Base-by-base conservation (phyloP, 1,140 invertebrate genomes). In the Zaprionus vittiger region DNA sequence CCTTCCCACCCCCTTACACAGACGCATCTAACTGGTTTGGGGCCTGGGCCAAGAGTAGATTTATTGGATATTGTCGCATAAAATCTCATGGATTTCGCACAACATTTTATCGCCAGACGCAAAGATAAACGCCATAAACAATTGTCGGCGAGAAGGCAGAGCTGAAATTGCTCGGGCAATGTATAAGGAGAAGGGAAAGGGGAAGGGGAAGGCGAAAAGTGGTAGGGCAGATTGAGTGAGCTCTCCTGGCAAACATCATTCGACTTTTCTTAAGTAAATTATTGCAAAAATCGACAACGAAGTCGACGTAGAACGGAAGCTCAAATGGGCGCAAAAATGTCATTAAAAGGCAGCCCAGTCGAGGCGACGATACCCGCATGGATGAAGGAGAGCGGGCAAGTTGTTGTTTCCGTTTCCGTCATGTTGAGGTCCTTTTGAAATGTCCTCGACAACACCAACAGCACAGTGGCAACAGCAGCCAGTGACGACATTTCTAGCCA, bases 401-500 rank as follows among this genome's bases (percentile, higher is more conserved):
- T 87, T 87, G 83, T 89, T 87, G 84, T 87, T 89, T 87, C 83
- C 83, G 83, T 81, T 87, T 87, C 83, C 81, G 85, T 66, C 78
- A 81, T 82, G 81, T 61, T 79, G 77, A 63, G 77, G 71, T 81
- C 78, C 74, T 89, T 89, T 87, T 73, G 54, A 85, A 86, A 74
- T 79, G 74, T 70, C 66, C 64, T 60, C 69, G 62, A 62, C 71
- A 56, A 67, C 61, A 75, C 61, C 78, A 63, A 68, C 73, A 73
- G 11, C 78, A 44, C 9, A 52, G 26, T 0, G 34, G 15, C 34
- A 55, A 31, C 44, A 61, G 9, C 47, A 70, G 22, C 60, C 79
- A 55, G 61, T 37, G 37, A 57, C 14, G 37, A 67, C 65, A 57
- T 67, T 57, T 59, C 62, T n/a, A 24, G 34, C 49, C 59, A 22